Evolutionary conservation across 2,888 invertebrate genomes (phyloP), one percentile per base, ranked within the genome.

Genomic region (Folsomia candida): DNA sequence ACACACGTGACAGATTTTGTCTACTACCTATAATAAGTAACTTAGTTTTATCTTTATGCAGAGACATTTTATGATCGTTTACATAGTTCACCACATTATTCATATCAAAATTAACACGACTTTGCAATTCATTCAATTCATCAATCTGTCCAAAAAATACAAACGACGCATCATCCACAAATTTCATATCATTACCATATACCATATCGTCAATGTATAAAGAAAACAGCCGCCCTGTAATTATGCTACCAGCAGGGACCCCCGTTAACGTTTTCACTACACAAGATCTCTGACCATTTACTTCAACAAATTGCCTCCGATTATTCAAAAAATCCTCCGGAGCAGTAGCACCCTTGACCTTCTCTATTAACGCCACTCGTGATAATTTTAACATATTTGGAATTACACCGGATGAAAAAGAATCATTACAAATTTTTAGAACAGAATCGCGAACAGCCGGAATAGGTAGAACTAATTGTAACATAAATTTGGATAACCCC

Each of bases 291-390:
- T n/a, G 26, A 4, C 27, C 9, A 6, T 28, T 25, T 1, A 63
- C 27, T 28, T 67, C 20, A 0, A 73, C 71, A 69, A 25, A 73
- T 20, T 73, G 73, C 1, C 3, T 2, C 24, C 73, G 37, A 26
- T 66, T 37, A 11, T 11, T 9, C 18, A 71, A 51, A 24, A 65
- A 71, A 37, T n/a, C n/a, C n/a, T n/a, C n/a, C n/a, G n/a, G n/a
- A n/a, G n/a, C n/a, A n/a, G n/a, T n/a, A n/a, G n/a, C n/a, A n/a
- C n/a, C n/a, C n/a, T n/a, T n/a, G n/a, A n/a, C n/a, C n/a, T n/a
- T n/a, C n/a, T n/a, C n/a, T n/a, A n/a, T n/a, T n/a, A n/a, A n/a
- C n/a, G n/a, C n/a, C n/a, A n/a, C n/a, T n/a, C n/a, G n/a, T n/a
- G n/a, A n/a, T n/a, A n/a, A n/a, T n/a, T n/a, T n/a, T n/a, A n/a